Conservation (phyloP, 2,888 invertebrate species). For the Teleiodes luculella region DNA sequence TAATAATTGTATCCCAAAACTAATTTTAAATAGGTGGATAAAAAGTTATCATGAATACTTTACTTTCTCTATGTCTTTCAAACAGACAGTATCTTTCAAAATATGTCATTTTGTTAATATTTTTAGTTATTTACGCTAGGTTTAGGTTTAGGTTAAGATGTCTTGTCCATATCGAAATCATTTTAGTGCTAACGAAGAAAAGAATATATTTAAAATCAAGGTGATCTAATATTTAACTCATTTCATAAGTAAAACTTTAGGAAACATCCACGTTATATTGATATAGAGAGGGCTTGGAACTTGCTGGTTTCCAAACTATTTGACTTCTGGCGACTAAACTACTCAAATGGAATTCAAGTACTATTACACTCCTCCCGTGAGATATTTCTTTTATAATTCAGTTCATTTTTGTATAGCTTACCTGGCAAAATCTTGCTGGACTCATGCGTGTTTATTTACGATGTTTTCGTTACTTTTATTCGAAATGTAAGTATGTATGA, state of each 20-base stretch:
- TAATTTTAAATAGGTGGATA: no score
- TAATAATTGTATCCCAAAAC: background rate
- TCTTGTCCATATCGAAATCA: constrained; percentile 75
- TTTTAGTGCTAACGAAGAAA: constrained; percentile 47
- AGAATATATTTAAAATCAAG: constrained; percentile 37
- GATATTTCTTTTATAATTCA: constrained; percentile 24
- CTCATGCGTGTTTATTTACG: no score
- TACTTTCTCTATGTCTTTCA: background rate
- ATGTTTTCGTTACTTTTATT: no score
- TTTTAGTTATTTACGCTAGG: constrained; percentile 15
- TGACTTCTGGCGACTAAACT: background rate
- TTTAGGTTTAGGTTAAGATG: constrained; percentile 65
- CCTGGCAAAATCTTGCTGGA: no score
- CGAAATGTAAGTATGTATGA: no score
- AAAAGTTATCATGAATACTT: no score
- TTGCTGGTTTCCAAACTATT: constrained; percentile 37
- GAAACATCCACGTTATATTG: background rate
- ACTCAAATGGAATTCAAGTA: constrained; percentile 31
- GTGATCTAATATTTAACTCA: background rate
- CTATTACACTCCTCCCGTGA: constrained; percentile 38
- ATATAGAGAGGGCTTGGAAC: constrained; percentile 4
- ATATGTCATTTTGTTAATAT: background rate
- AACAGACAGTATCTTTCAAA: background rate
- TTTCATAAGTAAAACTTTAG: background rate
- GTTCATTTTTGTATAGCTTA: background rate